Evolutionary conservation across 1,140 invertebrate species (phyloP), one percentile per base, ranked within the genome.

Genomic region (Zeugodacus cucurbitae): DNA sequence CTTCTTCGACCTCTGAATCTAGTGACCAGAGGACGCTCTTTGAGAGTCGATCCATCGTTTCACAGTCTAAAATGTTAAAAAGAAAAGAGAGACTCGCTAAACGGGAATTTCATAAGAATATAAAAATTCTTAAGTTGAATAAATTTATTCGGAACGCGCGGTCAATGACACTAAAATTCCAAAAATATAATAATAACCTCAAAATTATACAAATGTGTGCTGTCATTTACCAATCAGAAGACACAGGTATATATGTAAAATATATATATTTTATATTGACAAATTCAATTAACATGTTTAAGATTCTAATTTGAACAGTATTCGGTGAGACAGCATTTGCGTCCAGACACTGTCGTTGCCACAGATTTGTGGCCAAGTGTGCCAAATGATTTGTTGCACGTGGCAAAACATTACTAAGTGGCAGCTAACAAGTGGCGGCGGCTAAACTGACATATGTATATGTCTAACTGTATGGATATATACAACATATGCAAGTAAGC

Each of bases 351-450:
- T 22, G 74, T 82, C 74, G 17, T 82, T 82, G 41, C 74, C 41
- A 82, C 74, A 82, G 74, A 82, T 82, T 82, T 82, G 74, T 48
- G 74, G 74, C 70, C 5, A 41, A 41, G 2, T 62, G 22, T n/a
- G 58, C 58, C 6, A 62, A 82, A 82, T 8, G 37, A 78, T 78
- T 44, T 78, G 70, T 78, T 78, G 37, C 37, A 78, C n/a, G 44
- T 48, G 8, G 74, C n/a, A 82, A 44, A 70, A 82, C 22, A 26
- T 48, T 48, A 22, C n/a, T 82, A 54, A 54, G 41, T 82, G 74
- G 44, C 37, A 48, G 74, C 41, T 82, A 48, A 82, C 41, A 44
- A 82, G 74, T 11, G 10, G 70, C 11, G n/a, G 2, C 4, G 44
- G 48, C 17, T 54, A 6, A 34, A 5, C 17, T 34, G n/a, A 14